These are phyloP conservation scores for Salvator merianae DNA, from an alignment of 2,113 vertebrate genomes.

Conservation along the genomic window DNA sequence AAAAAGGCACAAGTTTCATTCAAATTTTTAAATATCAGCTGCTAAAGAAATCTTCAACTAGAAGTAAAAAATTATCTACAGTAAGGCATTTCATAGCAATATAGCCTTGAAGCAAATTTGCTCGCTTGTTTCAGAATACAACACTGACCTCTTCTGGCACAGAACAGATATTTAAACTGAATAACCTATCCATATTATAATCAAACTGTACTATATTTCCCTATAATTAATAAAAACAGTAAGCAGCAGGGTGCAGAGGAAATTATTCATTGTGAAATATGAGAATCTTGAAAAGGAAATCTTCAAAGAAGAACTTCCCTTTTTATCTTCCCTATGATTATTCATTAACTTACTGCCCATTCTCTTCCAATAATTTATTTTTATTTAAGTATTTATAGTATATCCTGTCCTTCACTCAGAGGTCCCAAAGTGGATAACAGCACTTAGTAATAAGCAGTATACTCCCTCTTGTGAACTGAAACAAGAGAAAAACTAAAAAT, in stretches of 20 bases:
- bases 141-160: constrained; percentile 24
- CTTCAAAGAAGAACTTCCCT: background rate
- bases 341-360: background rate
- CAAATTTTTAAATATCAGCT: background rate
- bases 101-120: too few relatives aligned
- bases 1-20: background rate
- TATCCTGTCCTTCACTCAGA: too few relatives aligned
- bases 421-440: too few relatives aligned
- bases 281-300: background rate
- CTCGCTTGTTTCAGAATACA: background rate
- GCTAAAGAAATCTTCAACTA: background rate
- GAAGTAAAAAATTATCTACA: background rate
- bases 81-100: background rate
- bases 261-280: background rate
- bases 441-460: background rate
- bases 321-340: background rate
- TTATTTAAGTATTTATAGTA: too few relatives aligned
- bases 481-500: background rate
- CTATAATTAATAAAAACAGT: background rate
- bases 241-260: background rate
- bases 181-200: too few relatives aligned
- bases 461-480: background rate
- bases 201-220: background rate
- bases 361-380: background rate
- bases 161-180: background rate